Conservation (phyloP, 2,113 vertebrate genomes). For the Thermophis baileyi region DNA sequence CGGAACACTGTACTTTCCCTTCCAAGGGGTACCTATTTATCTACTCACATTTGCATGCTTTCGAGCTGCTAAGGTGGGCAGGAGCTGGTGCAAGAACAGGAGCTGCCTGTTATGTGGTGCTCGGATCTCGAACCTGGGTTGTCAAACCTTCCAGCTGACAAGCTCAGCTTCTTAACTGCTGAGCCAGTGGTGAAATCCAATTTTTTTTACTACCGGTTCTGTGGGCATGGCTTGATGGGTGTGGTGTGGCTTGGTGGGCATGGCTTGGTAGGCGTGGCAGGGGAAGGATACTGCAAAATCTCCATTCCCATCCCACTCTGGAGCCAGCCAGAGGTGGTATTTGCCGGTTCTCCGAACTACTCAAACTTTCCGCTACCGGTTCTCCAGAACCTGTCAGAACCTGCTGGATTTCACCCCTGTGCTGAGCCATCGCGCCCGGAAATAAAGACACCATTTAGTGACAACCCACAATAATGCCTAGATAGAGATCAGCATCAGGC, state of each 20-base stretch:
- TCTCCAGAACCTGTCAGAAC: too few relatives aligned
- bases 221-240: too few relatives aligned
- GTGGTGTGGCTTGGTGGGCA: too few relatives aligned
- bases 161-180: not conserved
- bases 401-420: too few relatives aligned
- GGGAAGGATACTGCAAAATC: too few relatives aligned
- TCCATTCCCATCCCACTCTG: too few relatives aligned
- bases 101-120: not conserved
- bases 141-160: not conserved
- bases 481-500: not conserved
- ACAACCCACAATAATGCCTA: not conserved
- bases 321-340: too few relatives aligned
- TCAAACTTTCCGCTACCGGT: too few relatives aligned
- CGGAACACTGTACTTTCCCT: not conserved
- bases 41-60: not conserved
- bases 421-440: not conserved
- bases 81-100: not conserved
- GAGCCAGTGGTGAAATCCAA: too few relatives aligned
- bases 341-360: too few relatives aligned
- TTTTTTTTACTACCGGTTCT: too few relatives aligned
- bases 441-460: not conserved
- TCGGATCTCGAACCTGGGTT: not conserved
- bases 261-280: too few relatives aligned
- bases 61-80: not conserved
- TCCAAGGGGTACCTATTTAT: not conserved